Evolutionary conservation across 2,797 vertebrate genomes (phyloP).

Genomic region (Prionace glauca): DNA sequence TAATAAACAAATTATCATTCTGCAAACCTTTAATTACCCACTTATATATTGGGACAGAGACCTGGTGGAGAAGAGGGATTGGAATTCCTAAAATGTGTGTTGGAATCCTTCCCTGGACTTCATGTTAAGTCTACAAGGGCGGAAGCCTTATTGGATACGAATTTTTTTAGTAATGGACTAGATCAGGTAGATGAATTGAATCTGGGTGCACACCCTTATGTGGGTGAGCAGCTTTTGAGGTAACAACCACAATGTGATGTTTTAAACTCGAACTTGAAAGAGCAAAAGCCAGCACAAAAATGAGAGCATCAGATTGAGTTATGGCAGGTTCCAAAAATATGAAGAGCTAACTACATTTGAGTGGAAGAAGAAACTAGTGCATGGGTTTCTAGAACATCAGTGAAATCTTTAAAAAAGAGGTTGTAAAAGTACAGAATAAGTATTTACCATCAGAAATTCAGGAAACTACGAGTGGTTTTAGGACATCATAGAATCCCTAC

Average conservation of each 20-base stretch:
- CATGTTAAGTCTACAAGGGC: neutral
- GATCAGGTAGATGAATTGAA: too few species aligned
- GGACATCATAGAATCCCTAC: neutral
- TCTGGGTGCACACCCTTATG: too few species aligned
- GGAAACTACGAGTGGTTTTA: neutral
- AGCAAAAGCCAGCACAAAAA: too few species aligned
- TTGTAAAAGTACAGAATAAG: neutral
- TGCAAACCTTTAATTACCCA: neutral
- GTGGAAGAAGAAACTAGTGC: neutral
- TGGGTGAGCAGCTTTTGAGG: too few species aligned
- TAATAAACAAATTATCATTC: neutral
- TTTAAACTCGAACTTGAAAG: too few species aligned
- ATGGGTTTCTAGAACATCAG: neutral
- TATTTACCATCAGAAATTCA: neutral
- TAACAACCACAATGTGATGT: too few species aligned
- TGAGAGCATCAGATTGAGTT: too few species aligned
- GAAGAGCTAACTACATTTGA: neutral
- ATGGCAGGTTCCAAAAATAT: too few species aligned
- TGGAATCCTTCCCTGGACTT: neutral
- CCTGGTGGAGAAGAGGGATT: neutral
- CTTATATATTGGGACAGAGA: neutral
- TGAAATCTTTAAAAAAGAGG: neutral
- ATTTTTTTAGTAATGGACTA: too few species aligned
- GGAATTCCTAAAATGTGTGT: neutral
- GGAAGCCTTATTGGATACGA: too few species aligned